Percentiles rank a stretch among this genome's conserved stretches.
phyloP scores from a whole-genome alignment of 2,113 vertebrate genomes.

The Eptesicus fuscus region DNA sequence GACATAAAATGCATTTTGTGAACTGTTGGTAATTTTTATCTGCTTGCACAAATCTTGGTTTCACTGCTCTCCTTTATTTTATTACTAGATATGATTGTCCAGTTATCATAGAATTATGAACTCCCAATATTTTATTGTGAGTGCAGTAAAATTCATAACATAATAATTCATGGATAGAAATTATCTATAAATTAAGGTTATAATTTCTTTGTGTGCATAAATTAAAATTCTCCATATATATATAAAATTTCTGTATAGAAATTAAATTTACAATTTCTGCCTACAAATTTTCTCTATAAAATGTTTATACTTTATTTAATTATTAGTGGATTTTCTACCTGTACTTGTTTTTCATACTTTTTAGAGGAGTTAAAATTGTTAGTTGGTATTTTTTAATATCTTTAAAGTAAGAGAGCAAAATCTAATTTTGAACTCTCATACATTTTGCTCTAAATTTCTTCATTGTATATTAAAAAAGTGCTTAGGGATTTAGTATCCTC shows the following conservation, averaged over 20 bases:
- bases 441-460: background rate
- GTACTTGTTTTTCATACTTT: background rate
- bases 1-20: background rate
- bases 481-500: background rate
- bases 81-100: background rate
- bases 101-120: background rate
- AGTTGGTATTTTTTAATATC: background rate
- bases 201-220: background rate
- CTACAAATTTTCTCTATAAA: background rate
- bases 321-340: background rate
- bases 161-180: background rate
- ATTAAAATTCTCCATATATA: background rate
- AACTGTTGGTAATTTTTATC: background rate
- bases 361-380: constrained; percentile 26
- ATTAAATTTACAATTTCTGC: constrained; percentile 29
- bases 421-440: background rate
- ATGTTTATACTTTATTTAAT: background rate
- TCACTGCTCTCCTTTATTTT: background rate
- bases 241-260: background rate
- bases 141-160: background rate
- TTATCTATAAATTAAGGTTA: background rate
- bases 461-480: background rate
- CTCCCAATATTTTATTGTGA: background rate
- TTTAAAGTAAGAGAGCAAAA: constrained; percentile 36
- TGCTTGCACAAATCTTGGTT: background rate